Percentiles rank a stretch among this genome's conserved stretches.
Evolutionary conservation across 2,113 vertebrate genomes (phyloP).

Genomic region (Theristicus caerulescens): DNA sequence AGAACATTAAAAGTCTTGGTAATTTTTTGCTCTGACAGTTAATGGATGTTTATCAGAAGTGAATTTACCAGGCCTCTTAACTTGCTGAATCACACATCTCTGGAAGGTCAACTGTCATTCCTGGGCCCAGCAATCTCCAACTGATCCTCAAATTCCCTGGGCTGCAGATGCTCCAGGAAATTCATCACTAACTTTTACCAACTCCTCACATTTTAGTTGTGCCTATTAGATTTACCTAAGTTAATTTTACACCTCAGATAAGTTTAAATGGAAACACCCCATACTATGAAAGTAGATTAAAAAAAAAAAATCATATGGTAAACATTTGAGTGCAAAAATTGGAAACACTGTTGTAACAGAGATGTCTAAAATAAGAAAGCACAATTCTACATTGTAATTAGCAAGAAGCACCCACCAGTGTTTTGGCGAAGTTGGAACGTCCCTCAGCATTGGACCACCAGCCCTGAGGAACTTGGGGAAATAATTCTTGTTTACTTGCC

Average conservation of each 20-base stretch:
- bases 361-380: background rate
- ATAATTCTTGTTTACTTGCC: background rate
- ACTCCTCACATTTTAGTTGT: background rate
- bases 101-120: background rate
- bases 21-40: background rate
- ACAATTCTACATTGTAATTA: background rate
- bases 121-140: background rate
- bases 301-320: background rate
- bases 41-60: background rate
- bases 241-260: background rate
- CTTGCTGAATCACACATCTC: background rate
- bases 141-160: background rate
- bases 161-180: background rate
- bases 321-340: background rate
- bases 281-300: background rate
- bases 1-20: background rate
- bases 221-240: background rate
- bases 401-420: background rate
- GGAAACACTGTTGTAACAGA: background rate
- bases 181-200: background rate
- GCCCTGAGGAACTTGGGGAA: background rate
- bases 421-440: background rate
- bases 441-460: background rate
- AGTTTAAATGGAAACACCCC: background rate
- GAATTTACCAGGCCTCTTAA: background rate